These are phyloP conservation scores for Chalcis sispes DNA, from an alignment of 2,888 invertebrate genomes.

Conservation along the genomic window DNA sequence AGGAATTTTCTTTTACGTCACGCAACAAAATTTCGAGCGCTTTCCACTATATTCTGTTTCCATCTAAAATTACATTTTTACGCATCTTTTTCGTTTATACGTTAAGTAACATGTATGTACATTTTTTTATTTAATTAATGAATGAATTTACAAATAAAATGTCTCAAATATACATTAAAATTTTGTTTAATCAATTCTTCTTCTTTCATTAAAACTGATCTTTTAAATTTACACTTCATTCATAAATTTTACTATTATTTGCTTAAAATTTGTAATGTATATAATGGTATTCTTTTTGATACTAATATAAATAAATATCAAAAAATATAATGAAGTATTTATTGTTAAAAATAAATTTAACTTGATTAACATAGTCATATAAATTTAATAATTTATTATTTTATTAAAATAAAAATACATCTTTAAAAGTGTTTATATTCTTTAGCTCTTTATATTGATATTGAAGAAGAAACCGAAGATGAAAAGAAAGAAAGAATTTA, in stretches of 20 bases:
- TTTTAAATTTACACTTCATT: no score
- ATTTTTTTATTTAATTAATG: no score
- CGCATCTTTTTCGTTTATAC: background rate
- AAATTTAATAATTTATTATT: background rate
- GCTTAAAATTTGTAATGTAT: no score
- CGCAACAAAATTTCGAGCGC: slow-evolving; percentile 40
- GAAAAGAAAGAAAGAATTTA: slow-evolving; percentile 73
- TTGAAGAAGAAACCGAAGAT: slow-evolving; percentile 74
- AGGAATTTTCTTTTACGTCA: slow-evolving; percentile 34
- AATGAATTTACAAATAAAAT: no score
- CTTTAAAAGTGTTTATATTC: slow-evolving; percentile 15
- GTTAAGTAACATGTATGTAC: no score
- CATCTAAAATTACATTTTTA: slow-evolving; percentile 53
- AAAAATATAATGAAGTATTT: no score
- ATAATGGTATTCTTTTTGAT: no score
- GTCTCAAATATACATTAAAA: no score
- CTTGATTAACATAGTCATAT: background rate
- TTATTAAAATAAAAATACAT: background rate
- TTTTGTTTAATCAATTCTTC: no score
- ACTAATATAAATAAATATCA: slow-evolving; percentile 8
- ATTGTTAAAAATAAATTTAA: no score
- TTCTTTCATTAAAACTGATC: no score
- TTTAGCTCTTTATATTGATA: slow-evolving; percentile 78
- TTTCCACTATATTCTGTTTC: slow-evolving; percentile 26
- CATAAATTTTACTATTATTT: no score